These are phyloP conservation scores for Drosophila elegans DNA, from an alignment of 1,140 invertebrate species.

Conservation along the genomic window DNA sequence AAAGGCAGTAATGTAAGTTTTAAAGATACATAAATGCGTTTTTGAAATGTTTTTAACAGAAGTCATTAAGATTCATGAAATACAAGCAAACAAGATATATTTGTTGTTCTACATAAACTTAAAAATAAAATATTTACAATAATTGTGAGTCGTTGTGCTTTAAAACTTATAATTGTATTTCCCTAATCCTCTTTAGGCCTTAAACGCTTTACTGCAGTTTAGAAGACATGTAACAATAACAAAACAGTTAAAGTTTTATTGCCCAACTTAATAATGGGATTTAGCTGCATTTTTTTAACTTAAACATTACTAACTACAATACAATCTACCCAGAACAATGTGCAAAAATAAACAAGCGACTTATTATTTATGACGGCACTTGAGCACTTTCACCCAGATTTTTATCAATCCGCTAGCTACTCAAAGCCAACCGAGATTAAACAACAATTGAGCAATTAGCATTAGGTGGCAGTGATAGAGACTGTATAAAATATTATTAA, in stretches of 20 bases:
- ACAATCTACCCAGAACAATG: slow-evolving; percentile 13
- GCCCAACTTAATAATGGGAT: slow-evolving; percentile 5
- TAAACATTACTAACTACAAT: slow-evolving; percentile 13
- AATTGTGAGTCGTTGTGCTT: no score
- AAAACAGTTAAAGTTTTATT: slow-evolving; percentile 8
- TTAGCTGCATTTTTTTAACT: slow-evolving; percentile 6
- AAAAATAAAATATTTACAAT: no score
- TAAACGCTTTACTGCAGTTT: no score
- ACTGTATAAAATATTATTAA: slow-evolving; percentile 2
- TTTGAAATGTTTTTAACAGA: no score
- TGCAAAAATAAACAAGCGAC: slow-evolving; percentile 23
- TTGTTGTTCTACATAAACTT: no score
- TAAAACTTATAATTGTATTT: not conserved
- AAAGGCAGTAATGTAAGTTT: no score
- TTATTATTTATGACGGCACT: slow-evolving; percentile 40
- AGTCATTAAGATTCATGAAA: no score
- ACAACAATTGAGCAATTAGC: slow-evolving; percentile 38
- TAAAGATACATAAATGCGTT: no score
- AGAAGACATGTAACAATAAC: no score
- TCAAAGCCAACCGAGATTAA: slow-evolving; percentile 33
- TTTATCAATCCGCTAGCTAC: slow-evolving; percentile 35
- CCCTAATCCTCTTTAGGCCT: no score
- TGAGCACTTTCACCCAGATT: slow-evolving; percentile 48
- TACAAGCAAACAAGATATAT: no score
- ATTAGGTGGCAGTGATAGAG: not conserved